These are phyloP conservation scores for Pangasius larnaudii DNA, from an alignment of 2,797 vertebrate species.

Conservation along the genomic window DNA sequence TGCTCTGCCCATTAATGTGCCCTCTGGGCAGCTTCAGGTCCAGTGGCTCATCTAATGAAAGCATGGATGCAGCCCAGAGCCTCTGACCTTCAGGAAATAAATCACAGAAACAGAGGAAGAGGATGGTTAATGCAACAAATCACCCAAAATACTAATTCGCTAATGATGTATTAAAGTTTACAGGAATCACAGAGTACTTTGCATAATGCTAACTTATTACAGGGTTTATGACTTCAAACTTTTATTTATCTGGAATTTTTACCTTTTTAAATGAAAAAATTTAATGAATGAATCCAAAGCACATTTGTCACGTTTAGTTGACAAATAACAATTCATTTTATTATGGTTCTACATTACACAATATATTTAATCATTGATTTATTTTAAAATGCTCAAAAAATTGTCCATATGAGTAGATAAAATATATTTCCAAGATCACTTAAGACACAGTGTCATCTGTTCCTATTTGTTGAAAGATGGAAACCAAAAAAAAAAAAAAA, in stretches of 20 bases:
- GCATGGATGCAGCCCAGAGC: slow-evolving; percentile 76
- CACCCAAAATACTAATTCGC: not conserved
- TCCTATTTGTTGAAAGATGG: not conserved
- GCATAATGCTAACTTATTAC: not conserved
- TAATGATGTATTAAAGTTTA: not conserved
- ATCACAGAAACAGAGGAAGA: slow-evolving; percentile 42
- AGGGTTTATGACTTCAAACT: not conserved
- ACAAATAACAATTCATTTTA: not conserved
- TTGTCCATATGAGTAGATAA: no score
- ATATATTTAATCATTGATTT: not conserved
- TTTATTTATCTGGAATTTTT: not conserved
- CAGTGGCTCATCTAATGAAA: slow-evolving; percentile 94
- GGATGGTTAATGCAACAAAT: not conserved
- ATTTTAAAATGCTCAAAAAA: not conserved
- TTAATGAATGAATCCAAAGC: not conserved
- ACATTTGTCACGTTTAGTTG: not conserved
- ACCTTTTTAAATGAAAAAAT: not conserved
- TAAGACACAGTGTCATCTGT: no score
- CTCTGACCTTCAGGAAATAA: slow-evolving; percentile 67
- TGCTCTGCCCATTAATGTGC: slow-evolving; percentile 76
- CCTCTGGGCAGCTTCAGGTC: slow-evolving; percentile 91
- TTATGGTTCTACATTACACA: not conserved
- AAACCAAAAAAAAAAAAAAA: not conserved
- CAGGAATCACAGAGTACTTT: not conserved
- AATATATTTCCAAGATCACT: not conserved